Conservation (phyloP, 1,140 invertebrate species). For the Platorchestia sp. region DNA sequence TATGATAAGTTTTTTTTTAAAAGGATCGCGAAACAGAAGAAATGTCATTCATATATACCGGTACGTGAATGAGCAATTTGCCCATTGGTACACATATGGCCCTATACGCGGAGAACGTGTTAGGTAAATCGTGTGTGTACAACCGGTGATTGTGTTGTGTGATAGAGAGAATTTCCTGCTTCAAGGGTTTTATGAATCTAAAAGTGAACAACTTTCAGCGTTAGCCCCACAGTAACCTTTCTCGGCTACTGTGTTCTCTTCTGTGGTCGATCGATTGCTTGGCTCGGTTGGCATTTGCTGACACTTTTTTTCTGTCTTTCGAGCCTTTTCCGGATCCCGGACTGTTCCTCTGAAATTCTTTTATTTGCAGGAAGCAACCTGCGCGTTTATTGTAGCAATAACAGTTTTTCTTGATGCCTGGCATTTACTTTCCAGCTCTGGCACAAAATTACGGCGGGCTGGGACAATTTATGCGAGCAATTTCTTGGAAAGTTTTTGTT, state of each 20-base stretch:
- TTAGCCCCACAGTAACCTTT: neutral
- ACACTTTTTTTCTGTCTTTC: neutral
- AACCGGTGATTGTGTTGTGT: no score
- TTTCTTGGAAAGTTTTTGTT: neutral
- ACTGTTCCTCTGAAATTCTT: neutral
- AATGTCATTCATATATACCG: no score
- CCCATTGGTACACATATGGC: no score
- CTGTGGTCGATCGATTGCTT: neutral
- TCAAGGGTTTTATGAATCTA: no score
- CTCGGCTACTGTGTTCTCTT: neutral
- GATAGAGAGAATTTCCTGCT: no score
- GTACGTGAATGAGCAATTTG: no score
- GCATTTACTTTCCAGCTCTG: neutral
- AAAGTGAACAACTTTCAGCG: no score
- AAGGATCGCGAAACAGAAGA: no score
- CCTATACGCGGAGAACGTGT: no score
- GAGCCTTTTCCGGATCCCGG: neutral
- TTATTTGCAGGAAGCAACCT: neutral
- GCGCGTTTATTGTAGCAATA: neutral
- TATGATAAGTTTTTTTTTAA: no score
- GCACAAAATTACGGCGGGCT: neutral
- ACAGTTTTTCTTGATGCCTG: neutral
- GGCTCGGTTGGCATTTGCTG: constrained; percentile 4
- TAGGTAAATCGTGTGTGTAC: no score
- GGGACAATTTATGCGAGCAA: neutral